A percentile compares a stretch with the other conserved stretches of the same genome.
These are phyloP conservation scores for Zaprionus africanus DNA, from an alignment of 1,140 invertebrate genomes.

Conservation along the genomic window DNA sequence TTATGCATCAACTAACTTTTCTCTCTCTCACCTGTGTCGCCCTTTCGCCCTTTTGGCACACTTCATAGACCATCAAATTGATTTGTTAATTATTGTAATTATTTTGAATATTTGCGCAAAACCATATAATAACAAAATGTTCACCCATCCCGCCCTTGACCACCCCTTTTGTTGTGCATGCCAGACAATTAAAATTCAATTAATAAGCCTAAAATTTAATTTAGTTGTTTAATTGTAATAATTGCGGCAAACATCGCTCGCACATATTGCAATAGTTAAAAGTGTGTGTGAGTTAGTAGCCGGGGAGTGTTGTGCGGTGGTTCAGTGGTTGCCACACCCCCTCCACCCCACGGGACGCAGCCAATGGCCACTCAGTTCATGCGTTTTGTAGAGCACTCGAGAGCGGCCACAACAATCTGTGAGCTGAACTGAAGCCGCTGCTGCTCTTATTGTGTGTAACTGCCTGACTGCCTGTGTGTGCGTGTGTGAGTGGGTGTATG, in stretches of 20 bases:
- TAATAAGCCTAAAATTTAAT: conserved; percentile 72
- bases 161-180: conserved; percentile 47
- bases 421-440: conserved; percentile 47
- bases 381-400: conserved; percentile 51
- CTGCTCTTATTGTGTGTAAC: conserved; percentile 43
- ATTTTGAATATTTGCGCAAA: conserved; percentile 62
- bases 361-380: conserved; percentile 32
- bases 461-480: conserved; percentile 13
- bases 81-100: conserved; percentile 64
- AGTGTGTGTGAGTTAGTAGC: neutral
- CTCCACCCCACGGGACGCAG: neutral
- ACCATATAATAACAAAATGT: conserved; percentile 34
- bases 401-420: conserved; percentile 62
- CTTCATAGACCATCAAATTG: conserved; percentile 59
- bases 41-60: conserved; percentile 5
- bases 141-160: conserved; percentile 2
- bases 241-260: conserved; percentile 46
- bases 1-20: neutral
- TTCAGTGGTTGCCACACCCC: neutral
- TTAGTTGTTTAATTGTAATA: conserved; percentile 65
- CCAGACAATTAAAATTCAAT: conserved; percentile 74
- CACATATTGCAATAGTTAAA: conserved; percentile 30
- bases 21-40: conserved; percentile 1
- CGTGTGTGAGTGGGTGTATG: conserved; percentile 8
- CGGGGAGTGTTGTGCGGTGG: conserved; percentile 4